Conservation (phyloP, 2,888 invertebrate genomes). For the Scaptomyza flava region DNA sequence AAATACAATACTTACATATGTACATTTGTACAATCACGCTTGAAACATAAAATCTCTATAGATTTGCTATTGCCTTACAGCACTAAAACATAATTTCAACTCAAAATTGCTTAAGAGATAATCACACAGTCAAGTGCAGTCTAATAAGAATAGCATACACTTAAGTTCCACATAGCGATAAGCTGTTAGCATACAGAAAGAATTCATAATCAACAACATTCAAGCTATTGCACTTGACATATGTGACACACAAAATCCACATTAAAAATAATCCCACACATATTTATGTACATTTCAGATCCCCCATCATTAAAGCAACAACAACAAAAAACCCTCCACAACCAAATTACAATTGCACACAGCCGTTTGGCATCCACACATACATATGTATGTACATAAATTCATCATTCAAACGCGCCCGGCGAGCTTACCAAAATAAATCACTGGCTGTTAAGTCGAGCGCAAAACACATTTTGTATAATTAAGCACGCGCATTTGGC, state of each 20-base stretch:
- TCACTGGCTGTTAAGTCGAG: conserved; percentile 65
- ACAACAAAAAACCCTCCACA: neutral
- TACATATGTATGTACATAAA: conserved; percentile 34
- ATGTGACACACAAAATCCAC: neutral
- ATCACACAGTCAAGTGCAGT: too few species aligned
- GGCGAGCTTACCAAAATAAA: conserved; percentile 54
- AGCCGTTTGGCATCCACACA: conserved; percentile 11
- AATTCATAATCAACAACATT: neutral
- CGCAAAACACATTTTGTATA: conserved; percentile 66
- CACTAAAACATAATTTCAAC: neutral
- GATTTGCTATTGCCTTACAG: neutral
- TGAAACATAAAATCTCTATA: neutral
- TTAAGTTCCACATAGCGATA: neutral
- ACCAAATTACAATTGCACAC: conserved; percentile 7
- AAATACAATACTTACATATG: neutral
- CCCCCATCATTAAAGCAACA: neutral
- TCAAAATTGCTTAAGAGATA: neutral
- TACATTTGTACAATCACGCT: neutral
- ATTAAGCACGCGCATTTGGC: conserved; percentile 70
- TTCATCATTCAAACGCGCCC: conserved; percentile 52
- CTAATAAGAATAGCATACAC: neutral
- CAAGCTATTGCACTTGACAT: conserved; percentile 1
- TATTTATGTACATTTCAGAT: neutral
- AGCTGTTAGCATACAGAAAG: neutral
- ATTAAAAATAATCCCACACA: neutral